A percentile compares a stretch with the other conserved stretches of the same genome.
phyloP scores from a whole-genome alignment of 2,888 invertebrate species.

The Matsumyia berberina region DNA sequence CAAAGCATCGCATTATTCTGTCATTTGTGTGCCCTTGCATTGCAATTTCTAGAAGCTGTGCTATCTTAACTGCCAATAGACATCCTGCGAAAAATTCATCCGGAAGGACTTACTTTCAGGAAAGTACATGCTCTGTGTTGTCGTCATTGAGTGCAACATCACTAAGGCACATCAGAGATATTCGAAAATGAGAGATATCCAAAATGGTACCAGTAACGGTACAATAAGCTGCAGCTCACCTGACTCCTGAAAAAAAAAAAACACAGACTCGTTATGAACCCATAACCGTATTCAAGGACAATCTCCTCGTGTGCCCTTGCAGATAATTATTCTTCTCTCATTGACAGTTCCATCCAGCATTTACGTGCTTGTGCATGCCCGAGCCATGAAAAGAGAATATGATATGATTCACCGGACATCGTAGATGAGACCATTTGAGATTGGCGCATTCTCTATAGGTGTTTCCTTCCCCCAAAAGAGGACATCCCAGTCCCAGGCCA shows the following conservation, averaged over 20 bases:
- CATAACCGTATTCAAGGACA: conserved; percentile 44
- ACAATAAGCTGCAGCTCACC: conserved; percentile 40
- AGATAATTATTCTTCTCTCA: conserved; percentile 63
- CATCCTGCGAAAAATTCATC: conserved; percentile 61
- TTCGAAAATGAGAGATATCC: conserved; percentile 66
- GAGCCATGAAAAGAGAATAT: conserved; percentile 28
- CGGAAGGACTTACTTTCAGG: conserved; percentile 49
- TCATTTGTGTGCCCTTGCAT: conserved; percentile 49
- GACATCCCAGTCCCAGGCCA: conserved; percentile 23
- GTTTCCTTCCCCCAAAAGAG: conserved; percentile 26
- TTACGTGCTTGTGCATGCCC: conserved; percentile 21
- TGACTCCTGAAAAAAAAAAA: conserved; percentile 46
- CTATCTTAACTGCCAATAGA: conserved; percentile 72
- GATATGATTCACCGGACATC: conserved; percentile 39
- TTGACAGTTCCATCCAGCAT: conserved; percentile 48
- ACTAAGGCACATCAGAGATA: conserved; percentile 27
- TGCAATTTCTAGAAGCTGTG: conserved; percentile 22
- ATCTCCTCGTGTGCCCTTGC: conserved; percentile 47
- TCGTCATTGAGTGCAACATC: conserved; percentile 53
- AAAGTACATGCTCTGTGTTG: conserved; percentile 28
- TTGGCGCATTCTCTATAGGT: conserved; percentile 65
- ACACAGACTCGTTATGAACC: no score
- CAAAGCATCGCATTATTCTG: conserved; percentile 17
- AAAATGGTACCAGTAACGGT: conserved; percentile 49
- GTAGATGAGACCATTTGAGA: conserved; percentile 26